Percentiles rank a stretch among this genome's conserved stretches.
Conservation (phyloP, 2,797 vertebrate species). For the Amphiprion clarkii region DNA sequence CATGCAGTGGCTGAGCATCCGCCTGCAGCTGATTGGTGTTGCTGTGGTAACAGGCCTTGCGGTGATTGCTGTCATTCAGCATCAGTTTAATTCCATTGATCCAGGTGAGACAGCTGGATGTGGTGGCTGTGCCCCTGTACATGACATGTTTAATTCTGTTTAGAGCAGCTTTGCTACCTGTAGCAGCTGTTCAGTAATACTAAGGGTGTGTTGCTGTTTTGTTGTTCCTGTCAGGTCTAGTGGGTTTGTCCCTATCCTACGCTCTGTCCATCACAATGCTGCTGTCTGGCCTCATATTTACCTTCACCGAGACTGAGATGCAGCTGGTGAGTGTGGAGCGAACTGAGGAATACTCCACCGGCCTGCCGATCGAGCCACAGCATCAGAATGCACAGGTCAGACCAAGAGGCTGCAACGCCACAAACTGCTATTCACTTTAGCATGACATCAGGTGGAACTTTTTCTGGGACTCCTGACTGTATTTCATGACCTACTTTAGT, state of each 20-base stretch:
- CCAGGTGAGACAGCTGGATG: constrained; percentile 85
- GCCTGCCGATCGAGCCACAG: constrained; percentile 88
- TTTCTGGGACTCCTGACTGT: background rate
- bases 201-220: background rate
- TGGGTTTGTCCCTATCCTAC: constrained; percentile 94
- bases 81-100: constrained; percentile 87
- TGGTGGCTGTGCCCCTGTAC: background rate
- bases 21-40: constrained; percentile 96
- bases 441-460: too few species aligned
- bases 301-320: constrained; percentile 93
- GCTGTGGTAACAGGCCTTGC: constrained; percentile 90
- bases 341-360: constrained; percentile 92
- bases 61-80: constrained; percentile 91
- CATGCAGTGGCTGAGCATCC: constrained; percentile 95
- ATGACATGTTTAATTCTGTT: background rate
- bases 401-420: too few species aligned
- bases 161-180: background rate
- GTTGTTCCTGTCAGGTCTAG: constrained; percentile 85
- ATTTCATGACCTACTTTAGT: background rate
- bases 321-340: constrained; percentile 97
- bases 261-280: constrained; percentile 92
- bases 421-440: too few species aligned
- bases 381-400: constrained; percentile 84
- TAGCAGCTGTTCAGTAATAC: background rate
- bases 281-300: constrained; percentile 92